These are phyloP conservation scores for Rhinopithecus roxellana DNA, from an alignment of 2,113 vertebrate genomes.

Conservation along the genomic window DNA sequence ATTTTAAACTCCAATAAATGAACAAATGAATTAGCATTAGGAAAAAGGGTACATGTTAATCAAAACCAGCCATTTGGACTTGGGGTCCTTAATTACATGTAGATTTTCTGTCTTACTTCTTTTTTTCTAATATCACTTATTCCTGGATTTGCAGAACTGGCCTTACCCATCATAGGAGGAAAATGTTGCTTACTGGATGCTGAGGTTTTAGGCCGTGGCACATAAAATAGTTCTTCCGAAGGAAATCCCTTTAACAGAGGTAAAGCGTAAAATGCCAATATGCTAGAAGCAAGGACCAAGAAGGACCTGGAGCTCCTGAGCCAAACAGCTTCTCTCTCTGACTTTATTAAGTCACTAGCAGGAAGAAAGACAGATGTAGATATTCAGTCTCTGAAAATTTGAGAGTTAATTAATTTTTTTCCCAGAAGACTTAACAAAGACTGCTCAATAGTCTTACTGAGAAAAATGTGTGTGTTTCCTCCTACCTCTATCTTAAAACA, in stretches of 20 bases:
- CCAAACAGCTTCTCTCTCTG: background rate
- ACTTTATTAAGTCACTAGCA: background rate
- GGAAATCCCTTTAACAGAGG: background rate
- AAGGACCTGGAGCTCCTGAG: background rate
- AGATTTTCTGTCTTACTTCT: slow-evolving; percentile 37
- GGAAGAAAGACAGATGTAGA: background rate
- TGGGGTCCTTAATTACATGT: slow-evolving; percentile 43
- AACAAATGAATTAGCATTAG: slow-evolving; percentile 74
- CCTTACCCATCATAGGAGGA: background rate
- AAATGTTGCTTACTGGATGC: background rate
- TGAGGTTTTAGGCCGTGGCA: background rate
- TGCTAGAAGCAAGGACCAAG: background rate
- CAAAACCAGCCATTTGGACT: slow-evolving; percentile 69
- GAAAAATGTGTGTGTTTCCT: background rate
- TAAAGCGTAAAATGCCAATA: slow-evolving; percentile 38
- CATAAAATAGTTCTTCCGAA: background rate
- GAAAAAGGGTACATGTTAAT: slow-evolving; percentile 69
- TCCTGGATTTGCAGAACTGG: slow-evolving; percentile 22
- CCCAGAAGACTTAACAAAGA: slow-evolving; percentile 29
- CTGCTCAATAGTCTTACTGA: background rate
- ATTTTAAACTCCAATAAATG: slow-evolving; percentile 74
- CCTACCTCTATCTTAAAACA: slow-evolving; percentile 17
- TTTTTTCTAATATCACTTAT: slow-evolving; percentile 6
- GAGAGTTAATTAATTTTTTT: slow-evolving; percentile 10
- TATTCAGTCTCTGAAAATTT: background rate